Evolutionary conservation across 2,113 vertebrate species (phyloP).

Genomic region (Bubo blakistoni): DNA sequence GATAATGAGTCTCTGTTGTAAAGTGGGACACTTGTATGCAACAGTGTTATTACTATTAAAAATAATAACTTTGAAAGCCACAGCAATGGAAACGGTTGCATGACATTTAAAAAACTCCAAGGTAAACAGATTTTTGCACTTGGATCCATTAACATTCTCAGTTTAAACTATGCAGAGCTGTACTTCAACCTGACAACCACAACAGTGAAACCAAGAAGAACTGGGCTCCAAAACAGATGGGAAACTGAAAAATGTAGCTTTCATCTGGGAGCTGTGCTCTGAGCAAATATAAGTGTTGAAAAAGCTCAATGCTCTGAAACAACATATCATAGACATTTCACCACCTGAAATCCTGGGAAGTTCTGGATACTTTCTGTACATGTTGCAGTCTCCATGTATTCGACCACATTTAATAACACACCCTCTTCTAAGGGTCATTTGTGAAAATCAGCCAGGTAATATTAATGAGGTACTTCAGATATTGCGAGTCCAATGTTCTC

Average conservation of each 20-base stretch:
- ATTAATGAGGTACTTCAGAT: neutral
- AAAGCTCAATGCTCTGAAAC: neutral
- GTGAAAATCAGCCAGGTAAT: neutral
- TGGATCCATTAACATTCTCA: neutral
- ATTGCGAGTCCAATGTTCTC: neutral
- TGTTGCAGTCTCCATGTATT: neutral
- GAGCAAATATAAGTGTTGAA: neutral
- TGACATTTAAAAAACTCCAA: slow-evolving; percentile 23
- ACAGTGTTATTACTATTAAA: neutral
- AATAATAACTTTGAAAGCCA: neutral
- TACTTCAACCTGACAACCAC: neutral
- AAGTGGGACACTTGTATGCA: neutral
- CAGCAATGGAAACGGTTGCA: neutral
- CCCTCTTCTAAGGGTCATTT: neutral
- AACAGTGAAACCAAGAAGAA: neutral
- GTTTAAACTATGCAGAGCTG: neutral
- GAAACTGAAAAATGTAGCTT: neutral
- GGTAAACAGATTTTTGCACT: neutral
- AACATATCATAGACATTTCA: neutral
- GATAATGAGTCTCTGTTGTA: neutral
- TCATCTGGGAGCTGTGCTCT: neutral
- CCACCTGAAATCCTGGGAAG: neutral
- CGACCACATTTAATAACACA: neutral
- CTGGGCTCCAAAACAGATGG: neutral
- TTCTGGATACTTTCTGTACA: neutral